Base-by-base conservation (phyloP, 2,113 vertebrate genomes). In the Esox niger region DNA sequence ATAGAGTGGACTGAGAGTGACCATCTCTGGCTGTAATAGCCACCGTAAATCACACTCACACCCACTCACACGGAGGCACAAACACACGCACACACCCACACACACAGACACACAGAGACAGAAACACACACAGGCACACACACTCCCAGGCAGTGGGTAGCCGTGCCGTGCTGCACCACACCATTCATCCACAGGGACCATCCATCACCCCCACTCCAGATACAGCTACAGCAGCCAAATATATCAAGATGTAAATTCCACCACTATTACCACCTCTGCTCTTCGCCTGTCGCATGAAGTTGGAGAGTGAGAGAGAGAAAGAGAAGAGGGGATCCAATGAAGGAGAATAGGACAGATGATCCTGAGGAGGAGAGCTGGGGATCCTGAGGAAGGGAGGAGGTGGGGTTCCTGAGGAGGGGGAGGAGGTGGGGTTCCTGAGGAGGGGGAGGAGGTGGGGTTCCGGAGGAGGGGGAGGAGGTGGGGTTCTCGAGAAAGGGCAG, bases 21-120 rank as follows among this genome's bases (percentile, higher is more conserved):
- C 87, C 87, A 88, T 85, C 88, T 88, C 79, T 82, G 79, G 80
- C 68, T 77, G 83, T 89, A 89, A 91, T 91, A 89, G 87, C 84
- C 78, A 73, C 86, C 55, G 85, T 91, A 91, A 91, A 89, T 90
- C 86, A 88, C 68, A 64, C 38, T 43, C 38, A 73, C 62, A 70
- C 82, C 74, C 77, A 73, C 67, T 15, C 35, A 35, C 33, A 35
- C 33, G 13, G 8, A 35, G 8, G 13, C 10, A 38, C 35, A 43
- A 10, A 43, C 35, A 38, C 38, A n/a, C n/a, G 72, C 62, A 70
- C 82, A 43, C 35, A 38, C 38, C n/a, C n/a, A 73, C 62, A 70
- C 82, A 75, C 77, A 73, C 67, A 43, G 10, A 35, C 33, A 35
- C 33, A 35, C 33, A 35, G 8, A 38, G n/a, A n/a, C n/a, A n/a